Conservation (phyloP, 1,140 invertebrate species). For the Sarcophaga peregrina region DNA sequence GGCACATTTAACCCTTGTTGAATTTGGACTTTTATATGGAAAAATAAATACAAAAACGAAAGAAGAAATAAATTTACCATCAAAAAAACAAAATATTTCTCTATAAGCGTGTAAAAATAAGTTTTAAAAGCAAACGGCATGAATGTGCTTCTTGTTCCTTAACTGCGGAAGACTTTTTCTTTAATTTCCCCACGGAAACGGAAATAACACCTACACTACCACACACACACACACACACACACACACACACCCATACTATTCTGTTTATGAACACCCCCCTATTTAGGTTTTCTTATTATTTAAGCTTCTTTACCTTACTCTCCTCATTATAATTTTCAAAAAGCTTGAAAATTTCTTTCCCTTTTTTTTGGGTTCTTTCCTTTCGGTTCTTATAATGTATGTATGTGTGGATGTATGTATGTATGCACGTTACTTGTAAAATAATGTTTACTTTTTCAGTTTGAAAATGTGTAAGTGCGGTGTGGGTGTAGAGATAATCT, state of each 20-base stretch:
- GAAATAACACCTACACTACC: slow-evolving; percentile 28
- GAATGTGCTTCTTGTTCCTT: background rate
- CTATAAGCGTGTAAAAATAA: too few species aligned
- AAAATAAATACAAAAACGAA: background rate
- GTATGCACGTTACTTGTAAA: background rate
- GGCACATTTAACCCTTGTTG: background rate
- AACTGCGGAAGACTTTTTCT: slow-evolving; percentile 51
- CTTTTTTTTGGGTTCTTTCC: too few species aligned
- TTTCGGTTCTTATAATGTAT: too few species aligned
- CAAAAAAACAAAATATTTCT: too few species aligned
- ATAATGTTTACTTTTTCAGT: background rate
- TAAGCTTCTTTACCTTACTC: too few species aligned
- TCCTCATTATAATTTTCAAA: too few species aligned
- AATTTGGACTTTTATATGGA: background rate
- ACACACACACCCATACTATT: too few species aligned
- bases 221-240: too few species aligned
- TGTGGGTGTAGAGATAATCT: background rate
- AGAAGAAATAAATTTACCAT: background rate
- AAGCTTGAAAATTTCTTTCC: too few species aligned
- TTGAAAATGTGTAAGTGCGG: background rate
- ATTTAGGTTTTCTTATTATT: too few species aligned
- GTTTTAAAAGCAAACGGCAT: background rate
- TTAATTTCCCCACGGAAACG: slow-evolving; percentile 62
- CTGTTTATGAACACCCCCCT: too few species aligned
- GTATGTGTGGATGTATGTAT: background rate